Evolutionary conservation across 2,113 vertebrate genomes (phyloP).

Genomic region (Erythrocercus mccallii): DNA sequence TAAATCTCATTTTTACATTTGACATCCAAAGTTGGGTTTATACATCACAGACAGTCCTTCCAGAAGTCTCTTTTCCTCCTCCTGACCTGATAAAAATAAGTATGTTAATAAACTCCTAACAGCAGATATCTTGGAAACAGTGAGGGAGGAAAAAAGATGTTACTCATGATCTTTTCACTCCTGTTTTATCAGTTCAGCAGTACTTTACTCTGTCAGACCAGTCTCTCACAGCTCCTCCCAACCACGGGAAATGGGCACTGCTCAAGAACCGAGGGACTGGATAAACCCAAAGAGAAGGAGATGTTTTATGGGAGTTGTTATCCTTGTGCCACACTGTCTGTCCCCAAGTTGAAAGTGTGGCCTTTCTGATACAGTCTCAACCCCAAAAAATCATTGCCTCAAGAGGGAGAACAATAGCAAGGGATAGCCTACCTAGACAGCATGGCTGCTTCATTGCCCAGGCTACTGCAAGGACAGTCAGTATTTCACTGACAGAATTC

Average conservation of each 20-base stretch:
- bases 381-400: background rate
- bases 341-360: background rate
- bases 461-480: background rate
- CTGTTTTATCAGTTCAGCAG: background rate
- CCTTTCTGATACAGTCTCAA: background rate
- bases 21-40: background rate
- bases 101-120: background rate
- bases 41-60: background rate
- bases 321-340: background rate
- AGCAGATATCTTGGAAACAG: background rate
- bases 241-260: background rate
- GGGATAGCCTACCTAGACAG: background rate
- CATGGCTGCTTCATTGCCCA: background rate
- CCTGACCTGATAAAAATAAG: background rate
- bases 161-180: background rate
- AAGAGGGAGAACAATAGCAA: background rate
- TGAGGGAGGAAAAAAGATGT: background rate
- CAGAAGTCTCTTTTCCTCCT: background rate
- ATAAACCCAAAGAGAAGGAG: background rate
- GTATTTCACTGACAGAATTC: background rate
- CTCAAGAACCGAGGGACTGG: background rate
- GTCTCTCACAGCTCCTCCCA: background rate
- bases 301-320: background rate
- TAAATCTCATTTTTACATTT: background rate
- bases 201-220: background rate